Evolutionary conservation across 2,888 invertebrate species (phyloP).

Genomic region (Scaptomyza polygonia): DNA sequence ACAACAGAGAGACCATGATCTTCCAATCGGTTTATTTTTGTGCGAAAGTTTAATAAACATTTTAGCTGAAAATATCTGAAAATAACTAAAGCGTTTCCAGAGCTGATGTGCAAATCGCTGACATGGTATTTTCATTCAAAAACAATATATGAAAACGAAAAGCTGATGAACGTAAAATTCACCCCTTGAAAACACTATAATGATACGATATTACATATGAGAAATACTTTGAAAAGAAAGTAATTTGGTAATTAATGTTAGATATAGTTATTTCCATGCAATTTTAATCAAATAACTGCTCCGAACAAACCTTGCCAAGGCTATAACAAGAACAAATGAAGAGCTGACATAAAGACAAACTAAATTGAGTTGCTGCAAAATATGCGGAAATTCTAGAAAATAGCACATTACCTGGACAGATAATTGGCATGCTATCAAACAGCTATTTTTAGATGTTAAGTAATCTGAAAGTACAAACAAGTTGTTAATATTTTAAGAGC

Average conservation of each 20-base stretch:
- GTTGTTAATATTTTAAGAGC: conserved; percentile 12
- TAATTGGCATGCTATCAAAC: conserved; percentile 30
- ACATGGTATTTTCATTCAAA: conserved; percentile 61
- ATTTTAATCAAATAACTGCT: too few species aligned
- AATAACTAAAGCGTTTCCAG: conserved; percentile 49
- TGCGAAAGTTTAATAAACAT: conserved; percentile 45
- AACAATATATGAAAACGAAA: conserved; percentile 18
- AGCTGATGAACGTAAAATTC: too few species aligned
- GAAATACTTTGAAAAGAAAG: too few species aligned
- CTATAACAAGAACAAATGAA: conserved; percentile 33
- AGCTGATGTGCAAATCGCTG: conserved; percentile 48
- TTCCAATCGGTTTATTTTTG: conserved; percentile 47
- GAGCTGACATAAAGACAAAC: conserved; percentile 23
- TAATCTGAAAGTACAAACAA: conserved; percentile 3
- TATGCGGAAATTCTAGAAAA: conserved; percentile 31
- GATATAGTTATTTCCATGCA: too few species aligned
- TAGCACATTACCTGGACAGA: conserved; percentile 29
- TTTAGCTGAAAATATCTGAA: conserved; percentile 47
- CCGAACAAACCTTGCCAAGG: conserved; percentile 4
- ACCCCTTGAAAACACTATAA: too few species aligned
- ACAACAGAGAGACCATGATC: conserved; percentile 38
- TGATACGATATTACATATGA: too few species aligned
- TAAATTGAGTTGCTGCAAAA: conserved; percentile 10
- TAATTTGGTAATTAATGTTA: too few species aligned
- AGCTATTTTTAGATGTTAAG: conserved; percentile 14